Conservation (phyloP, 2,797 vertebrate species). For the Alcedo atthis region DNA sequence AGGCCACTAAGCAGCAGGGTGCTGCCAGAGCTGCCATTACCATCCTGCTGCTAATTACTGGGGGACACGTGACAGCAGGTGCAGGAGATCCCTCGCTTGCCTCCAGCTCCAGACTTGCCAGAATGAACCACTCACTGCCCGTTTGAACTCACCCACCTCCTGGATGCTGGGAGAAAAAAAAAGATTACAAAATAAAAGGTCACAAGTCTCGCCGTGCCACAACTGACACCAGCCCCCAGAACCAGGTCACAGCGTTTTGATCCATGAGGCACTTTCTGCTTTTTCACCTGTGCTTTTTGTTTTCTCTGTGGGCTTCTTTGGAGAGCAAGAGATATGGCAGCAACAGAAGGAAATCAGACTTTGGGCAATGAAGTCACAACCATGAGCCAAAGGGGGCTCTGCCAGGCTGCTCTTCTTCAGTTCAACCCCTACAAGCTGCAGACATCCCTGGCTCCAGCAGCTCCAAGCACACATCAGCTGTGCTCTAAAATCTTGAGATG, state of each 20-base stretch:
- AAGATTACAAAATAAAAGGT: not conserved
- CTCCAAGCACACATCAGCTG: not conserved
- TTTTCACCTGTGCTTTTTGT: not conserved
- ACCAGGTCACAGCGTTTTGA: not conserved
- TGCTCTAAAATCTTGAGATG: not conserved
- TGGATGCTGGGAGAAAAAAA: not conserved
- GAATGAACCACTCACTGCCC: not conserved
- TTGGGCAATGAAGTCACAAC: not conserved
- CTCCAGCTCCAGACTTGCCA: not conserved
- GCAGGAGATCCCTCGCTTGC: not conserved
- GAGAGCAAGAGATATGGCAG: not conserved
- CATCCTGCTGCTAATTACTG: not conserved
- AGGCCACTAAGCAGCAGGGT: not conserved
- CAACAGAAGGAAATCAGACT: not conserved
- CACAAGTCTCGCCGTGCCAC: not conserved
- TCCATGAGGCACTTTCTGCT: not conserved
- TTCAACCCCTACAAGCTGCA: not conserved
- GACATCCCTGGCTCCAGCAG: not conserved
- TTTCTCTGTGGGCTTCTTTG: not conserved
- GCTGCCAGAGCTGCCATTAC: not conserved
- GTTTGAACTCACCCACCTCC: constrained; percentile 41
- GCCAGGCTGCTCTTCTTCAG: not conserved
- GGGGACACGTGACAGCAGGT: not conserved
- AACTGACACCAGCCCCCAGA: not conserved
- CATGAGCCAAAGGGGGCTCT: not conserved